Evolutionary conservation across 2,888 invertebrate species (phyloP).

Genomic region (Sclerodermus sp.): DNA sequence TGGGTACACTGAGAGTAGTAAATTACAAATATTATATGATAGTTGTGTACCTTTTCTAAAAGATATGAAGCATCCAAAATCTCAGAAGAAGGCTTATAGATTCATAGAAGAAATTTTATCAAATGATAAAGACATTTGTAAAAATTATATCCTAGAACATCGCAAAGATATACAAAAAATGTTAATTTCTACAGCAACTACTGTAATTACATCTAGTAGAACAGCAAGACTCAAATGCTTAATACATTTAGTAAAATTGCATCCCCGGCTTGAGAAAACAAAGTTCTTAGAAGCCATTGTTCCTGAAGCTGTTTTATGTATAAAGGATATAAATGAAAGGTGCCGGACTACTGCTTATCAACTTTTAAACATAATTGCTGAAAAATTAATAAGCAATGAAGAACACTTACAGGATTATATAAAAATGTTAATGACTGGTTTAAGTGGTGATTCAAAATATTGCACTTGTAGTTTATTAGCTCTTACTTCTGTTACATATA

Average conservation of each 20-base stretch:
- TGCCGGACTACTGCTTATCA: constrained; percentile 78
- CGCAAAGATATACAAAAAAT: constrained; percentile 67
- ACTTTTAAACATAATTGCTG: constrained; percentile 73
- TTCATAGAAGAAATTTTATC: constrained; percentile 72
- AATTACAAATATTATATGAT: constrained; percentile 69
- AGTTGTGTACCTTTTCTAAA: constrained; percentile 64
- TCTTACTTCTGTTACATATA: constrained; percentile 73
- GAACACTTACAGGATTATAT: constrained; percentile 70
- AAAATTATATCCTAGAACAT: constrained; percentile 66
- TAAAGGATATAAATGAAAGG: constrained; percentile 80
- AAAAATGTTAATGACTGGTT: constrained; percentile 72
- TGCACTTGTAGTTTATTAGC: constrained; percentile 74
- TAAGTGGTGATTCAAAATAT: constrained; percentile 67
- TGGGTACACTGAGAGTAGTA: constrained; percentile 67
- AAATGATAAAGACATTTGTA: constrained; percentile 65
- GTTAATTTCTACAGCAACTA: constrained; percentile 66
- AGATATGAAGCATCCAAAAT: constrained; percentile 61
- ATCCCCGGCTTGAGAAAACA: constrained; percentile 66
- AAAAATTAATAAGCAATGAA: constrained; percentile 63
- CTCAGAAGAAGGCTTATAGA: constrained; percentile 79
- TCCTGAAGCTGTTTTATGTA: constrained; percentile 83
- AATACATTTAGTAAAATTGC: constrained; percentile 67
- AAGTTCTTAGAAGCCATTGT: constrained; percentile 72
- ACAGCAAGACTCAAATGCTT: constrained; percentile 66
- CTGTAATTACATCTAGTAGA: constrained; percentile 72